Evolutionary conservation across 2,888 invertebrate species (phyloP).

Genomic region (Eupithecia inturbata): DNA sequence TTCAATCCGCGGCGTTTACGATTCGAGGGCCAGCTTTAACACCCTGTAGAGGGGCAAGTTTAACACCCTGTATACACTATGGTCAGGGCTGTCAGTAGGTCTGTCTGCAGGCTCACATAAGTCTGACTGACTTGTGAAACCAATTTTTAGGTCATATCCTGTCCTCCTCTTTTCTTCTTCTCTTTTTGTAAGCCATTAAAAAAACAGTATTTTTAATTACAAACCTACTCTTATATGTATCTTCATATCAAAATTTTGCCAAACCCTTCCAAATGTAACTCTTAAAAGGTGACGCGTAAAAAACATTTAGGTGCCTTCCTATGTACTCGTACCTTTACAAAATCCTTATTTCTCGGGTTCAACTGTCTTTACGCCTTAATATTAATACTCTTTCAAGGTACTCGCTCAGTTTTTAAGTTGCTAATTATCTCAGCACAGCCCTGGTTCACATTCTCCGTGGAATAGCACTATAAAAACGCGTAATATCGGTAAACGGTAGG

Average conservation of each 20-base stretch:
- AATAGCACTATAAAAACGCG: conserved; percentile 70
- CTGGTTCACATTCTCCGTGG: conserved; percentile 56
- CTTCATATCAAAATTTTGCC: too few relatives aligned
- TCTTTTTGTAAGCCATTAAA: too few relatives aligned
- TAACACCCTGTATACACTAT: conserved; percentile 61
- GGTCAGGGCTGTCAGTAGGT: conserved; percentile 10
- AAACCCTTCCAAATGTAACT: too few relatives aligned
- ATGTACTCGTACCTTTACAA: too few relatives aligned
- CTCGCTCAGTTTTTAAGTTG: neutral
- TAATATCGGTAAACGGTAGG: conserved; percentile 78
- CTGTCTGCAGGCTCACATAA: neutral
- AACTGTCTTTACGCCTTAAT: too few relatives aligned
- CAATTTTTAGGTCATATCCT: neutral
- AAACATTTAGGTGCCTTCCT: too few relatives aligned
- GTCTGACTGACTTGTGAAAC: neutral
- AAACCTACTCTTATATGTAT: too few relatives aligned
- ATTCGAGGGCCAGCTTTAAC: conserved; percentile 67
- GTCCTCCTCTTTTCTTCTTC: too few relatives aligned
- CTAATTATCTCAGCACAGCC: conserved; percentile 3
- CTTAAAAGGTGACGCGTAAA: too few relatives aligned
- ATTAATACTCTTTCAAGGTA: neutral
- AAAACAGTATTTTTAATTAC: too few relatives aligned
- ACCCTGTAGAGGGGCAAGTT: conserved; percentile 51
- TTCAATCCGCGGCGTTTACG: conserved; percentile 75
- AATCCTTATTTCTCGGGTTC: too few relatives aligned